phyloP scores from a whole-genome alignment of 2,888 invertebrate species.

The Disparrhopalites patrizii region DNA sequence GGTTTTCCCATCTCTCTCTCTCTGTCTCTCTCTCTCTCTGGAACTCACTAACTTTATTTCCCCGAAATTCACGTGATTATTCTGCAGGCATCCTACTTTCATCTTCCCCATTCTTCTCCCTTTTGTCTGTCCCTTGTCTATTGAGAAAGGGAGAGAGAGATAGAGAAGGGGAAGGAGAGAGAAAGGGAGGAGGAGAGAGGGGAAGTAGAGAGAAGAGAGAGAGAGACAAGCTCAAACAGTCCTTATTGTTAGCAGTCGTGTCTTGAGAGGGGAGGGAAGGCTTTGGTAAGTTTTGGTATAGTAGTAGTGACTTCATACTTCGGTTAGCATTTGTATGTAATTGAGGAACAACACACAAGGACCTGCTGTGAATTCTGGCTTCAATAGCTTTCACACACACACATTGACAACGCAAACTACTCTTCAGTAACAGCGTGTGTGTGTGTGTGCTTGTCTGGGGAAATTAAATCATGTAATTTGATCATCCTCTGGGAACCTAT shows the following conservation, averaged over 20 bases:
- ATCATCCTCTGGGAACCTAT: conserved; percentile 38
- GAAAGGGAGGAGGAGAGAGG: too few relatives aligned
- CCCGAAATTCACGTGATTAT: not conserved
- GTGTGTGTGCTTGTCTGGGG: conserved; percentile 34
- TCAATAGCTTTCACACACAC: conserved; percentile 11
- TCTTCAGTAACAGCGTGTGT: too few relatives aligned
- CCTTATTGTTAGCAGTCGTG: too few relatives aligned
- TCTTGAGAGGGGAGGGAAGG: too few relatives aligned
- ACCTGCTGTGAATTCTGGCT: not conserved
- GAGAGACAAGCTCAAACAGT: too few relatives aligned
- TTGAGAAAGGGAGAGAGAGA: not conserved
- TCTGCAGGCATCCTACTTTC: not conserved
- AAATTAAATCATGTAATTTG: conserved; percentile 45
- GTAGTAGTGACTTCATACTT: not conserved
- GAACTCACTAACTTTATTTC: not conserved
- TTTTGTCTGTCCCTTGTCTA: not conserved
- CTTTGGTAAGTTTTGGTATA: too few relatives aligned
- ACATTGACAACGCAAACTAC: not conserved
- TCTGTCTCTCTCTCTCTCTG: not conserved
- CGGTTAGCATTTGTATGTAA: not conserved
- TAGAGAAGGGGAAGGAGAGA: not conserved
- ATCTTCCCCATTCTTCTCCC: not conserved
- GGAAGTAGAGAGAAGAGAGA: too few relatives aligned
- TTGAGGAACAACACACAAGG: not conserved
- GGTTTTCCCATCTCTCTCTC: too few relatives aligned